phyloP scores from a whole-genome alignment of 1,140 invertebrate genomes.

The Andricus grossulariae region DNA sequence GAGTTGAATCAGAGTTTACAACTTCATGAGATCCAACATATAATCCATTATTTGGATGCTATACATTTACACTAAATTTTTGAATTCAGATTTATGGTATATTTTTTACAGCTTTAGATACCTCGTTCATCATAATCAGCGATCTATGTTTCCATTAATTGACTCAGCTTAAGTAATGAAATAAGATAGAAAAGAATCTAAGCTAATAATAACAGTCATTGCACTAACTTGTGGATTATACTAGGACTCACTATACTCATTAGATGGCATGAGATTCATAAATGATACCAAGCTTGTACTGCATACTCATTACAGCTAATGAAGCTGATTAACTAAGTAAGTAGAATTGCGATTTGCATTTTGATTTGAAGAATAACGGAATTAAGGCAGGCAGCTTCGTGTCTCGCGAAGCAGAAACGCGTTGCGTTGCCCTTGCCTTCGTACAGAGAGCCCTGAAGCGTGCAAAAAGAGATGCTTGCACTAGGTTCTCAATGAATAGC shows the following conservation, averaged over 20 bases:
- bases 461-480: not conserved
- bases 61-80: too few species aligned
- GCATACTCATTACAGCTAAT: slow-evolving; percentile 25
- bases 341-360: slow-evolving; percentile 20
- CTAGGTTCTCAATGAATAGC: not conserved
- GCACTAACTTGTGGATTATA: not conserved
- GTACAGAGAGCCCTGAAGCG: not conserved
- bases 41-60: too few species aligned
- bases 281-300: slow-evolving; percentile 10
- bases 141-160: too few species aligned
- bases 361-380: slow-evolving; percentile 28
- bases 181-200: not conserved
- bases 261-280: slow-evolving; percentile 13
- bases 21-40: slow-evolving; percentile 37
- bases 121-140: too few species aligned
- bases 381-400: not conserved
- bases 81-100: too few species aligned
- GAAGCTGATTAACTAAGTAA: slow-evolving; percentile 19
- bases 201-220: not conserved
- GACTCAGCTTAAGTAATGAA: not conserved
- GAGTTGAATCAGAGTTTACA: not conserved
- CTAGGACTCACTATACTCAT: not conserved
- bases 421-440: not conserved
- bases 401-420: not conserved
- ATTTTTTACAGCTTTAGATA: too few species aligned